Conservation (phyloP, 2,797 vertebrate species). For the Sciurus carolinensis region DNA sequence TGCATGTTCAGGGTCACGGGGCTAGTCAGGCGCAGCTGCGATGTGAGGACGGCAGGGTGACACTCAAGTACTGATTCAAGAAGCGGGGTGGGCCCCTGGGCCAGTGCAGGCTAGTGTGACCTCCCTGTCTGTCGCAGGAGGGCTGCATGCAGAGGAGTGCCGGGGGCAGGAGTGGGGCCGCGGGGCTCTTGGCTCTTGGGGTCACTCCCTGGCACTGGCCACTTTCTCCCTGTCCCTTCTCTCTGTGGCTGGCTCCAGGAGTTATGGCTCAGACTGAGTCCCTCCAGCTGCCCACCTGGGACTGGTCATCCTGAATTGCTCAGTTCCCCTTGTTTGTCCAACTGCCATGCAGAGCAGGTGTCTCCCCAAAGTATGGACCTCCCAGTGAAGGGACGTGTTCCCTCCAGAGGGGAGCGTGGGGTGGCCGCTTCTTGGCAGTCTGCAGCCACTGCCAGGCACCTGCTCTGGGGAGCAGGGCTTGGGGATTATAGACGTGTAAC, state of each 20-base stretch:
- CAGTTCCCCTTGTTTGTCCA: neutral
- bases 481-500: neutral
- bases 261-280: neutral
- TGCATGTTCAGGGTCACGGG: neutral
- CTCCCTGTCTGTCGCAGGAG: rapidly evolving
- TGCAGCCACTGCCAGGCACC: neutral
- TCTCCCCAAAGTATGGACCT: neutral
- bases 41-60: neutral
- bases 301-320: neutral
- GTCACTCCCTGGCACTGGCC: neutral
- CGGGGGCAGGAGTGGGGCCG: too few relatives aligned
- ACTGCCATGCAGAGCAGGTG: conserved; percentile 15
- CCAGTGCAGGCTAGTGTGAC: rapidly evolving
- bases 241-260: neutral
- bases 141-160: rapidly evolving
- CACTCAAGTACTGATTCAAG: neutral
- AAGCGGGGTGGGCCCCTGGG: neutral
- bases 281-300: too few relatives aligned
- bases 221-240: rapidly evolving
- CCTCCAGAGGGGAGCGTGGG: rapidly evolving
- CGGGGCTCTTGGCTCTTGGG: neutral
- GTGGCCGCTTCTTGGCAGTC: neutral
- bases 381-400: neutral
- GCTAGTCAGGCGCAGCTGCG: neutral
- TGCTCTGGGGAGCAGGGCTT: neutral